Evolutionary conservation across 2,113 vertebrate species (phyloP).

Genomic region (Felis catus): DNA sequence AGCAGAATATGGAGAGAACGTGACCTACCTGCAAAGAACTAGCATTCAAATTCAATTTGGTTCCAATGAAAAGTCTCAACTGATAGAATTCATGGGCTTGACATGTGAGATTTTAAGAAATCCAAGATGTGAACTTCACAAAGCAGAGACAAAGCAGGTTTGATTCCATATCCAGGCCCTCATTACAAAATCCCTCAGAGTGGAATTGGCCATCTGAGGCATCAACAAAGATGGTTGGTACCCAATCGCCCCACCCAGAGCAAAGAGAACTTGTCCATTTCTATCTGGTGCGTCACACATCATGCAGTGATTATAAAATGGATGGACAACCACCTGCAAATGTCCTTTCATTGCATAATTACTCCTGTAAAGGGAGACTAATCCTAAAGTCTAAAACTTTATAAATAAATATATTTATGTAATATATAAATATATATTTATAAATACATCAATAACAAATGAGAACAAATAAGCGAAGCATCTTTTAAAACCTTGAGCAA

Average conservation of each 20-base stretch:
- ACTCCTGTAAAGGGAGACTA: constrained; percentile 65
- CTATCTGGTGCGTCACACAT: constrained; percentile 39
- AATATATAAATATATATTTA: background rate
- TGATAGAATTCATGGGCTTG: constrained; percentile 46
- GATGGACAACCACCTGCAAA: constrained; percentile 61
- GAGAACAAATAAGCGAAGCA: background rate
- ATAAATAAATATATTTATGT: background rate
- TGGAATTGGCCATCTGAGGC: background rate
- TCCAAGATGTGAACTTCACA: constrained; percentile 22
- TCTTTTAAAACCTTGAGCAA: background rate
- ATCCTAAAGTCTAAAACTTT: constrained; percentile 53
- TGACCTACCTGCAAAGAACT: background rate
- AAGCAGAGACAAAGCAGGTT: constrained; percentile 54
- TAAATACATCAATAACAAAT: constrained; percentile 2
- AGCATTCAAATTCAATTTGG: constrained; percentile 25
- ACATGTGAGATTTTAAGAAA: constrained; percentile 67
- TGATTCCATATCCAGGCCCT: background rate
- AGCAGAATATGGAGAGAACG: background rate
- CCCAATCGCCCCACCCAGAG: background rate
- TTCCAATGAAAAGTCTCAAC: constrained; percentile 50
- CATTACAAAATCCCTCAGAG: background rate
- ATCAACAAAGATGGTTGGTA: background rate
- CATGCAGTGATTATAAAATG: constrained; percentile 57
- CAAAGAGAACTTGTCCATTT: constrained; percentile 66
- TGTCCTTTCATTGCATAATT: constrained; percentile 76